phyloP scores from a whole-genome alignment of 2,113 vertebrate species.

The Salvelinus namaycush region DNA sequence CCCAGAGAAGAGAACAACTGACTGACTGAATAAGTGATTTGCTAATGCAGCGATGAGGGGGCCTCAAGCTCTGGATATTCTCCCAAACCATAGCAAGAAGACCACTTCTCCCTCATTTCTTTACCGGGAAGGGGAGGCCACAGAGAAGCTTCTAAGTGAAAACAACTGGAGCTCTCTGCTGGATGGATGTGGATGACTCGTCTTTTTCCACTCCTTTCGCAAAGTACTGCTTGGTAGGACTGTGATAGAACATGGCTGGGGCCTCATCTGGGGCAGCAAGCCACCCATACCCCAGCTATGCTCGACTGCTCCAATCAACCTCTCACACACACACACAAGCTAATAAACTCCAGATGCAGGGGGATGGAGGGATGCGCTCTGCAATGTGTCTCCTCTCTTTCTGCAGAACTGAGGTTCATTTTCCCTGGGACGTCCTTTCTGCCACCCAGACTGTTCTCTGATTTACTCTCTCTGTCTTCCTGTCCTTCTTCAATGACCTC shows the following conservation, averaged over 20 bases:
- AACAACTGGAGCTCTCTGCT: slow-evolving; percentile 67
- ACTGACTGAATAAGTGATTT: slow-evolving; percentile 26
- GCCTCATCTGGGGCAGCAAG: slow-evolving; percentile 2
- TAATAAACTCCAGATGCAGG: background rate
- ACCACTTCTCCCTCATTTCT: slow-evolving; percentile 20
- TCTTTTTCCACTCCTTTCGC: slow-evolving; percentile 58
- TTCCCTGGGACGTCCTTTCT: background rate
- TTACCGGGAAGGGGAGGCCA: slow-evolving; percentile 59
- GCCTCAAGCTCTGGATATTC: slow-evolving; percentile 28
- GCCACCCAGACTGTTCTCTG: background rate
- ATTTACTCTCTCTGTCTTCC: background rate
- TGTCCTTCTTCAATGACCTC: background rate
- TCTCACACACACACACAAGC: background rate
- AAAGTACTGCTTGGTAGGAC: slow-evolving; percentile 31
- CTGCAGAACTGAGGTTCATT: background rate
- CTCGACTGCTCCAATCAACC: background rate
- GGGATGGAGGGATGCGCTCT: background rate
- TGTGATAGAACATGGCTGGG: slow-evolving; percentile 35
- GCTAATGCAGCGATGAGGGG: slow-evolving; percentile 27
- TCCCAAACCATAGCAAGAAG: slow-evolving; percentile 31
- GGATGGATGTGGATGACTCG: slow-evolving; percentile 32
- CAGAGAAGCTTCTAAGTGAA: slow-evolving; percentile 66
- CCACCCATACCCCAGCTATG: background rate
- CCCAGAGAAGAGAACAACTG: background rate
- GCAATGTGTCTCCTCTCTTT: background rate